Conservation (phyloP, 2,113 vertebrate genomes). For the Mus spicilegus region DNA sequence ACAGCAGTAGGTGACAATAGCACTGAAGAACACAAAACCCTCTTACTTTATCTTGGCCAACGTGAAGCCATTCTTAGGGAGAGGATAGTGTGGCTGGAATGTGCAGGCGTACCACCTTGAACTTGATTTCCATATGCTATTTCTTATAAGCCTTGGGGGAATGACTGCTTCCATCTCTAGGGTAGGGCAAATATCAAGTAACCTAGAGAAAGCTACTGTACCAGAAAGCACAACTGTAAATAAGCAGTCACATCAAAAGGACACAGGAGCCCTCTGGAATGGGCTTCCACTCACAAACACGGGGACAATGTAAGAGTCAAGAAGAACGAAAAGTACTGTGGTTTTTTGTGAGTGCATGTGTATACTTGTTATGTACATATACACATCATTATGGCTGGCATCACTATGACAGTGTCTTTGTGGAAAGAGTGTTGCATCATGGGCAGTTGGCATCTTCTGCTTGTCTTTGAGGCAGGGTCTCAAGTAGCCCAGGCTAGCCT, state of each 20-base stretch:
- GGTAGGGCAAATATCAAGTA: background rate
- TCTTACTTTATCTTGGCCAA: rapidly evolving
- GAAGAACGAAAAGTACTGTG: background rate
- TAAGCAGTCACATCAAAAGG: background rate
- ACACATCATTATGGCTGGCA: background rate
- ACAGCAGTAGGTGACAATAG: rapidly evolving
- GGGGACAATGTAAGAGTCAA: background rate
- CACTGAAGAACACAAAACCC: background rate
- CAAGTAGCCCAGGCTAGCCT: background rate
- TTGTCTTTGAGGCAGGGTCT: background rate
- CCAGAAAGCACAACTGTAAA: background rate
- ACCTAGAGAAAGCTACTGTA: background rate
- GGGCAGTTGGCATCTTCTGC: background rate
- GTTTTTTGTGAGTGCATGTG: background rate
- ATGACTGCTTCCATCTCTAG: background rate
- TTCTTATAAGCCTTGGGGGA: background rate
- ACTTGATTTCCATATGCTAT: background rate
- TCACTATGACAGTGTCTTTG: no score
- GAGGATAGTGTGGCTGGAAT: background rate
- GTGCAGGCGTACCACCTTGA: background rate
- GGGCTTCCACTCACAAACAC: background rate
- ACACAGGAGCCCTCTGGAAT: background rate
- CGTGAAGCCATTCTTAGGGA: background rate
- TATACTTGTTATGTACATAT: background rate
- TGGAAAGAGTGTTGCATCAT: background rate